A percentile compares a stretch with the other conserved stretches of the same genome.
phyloP scores from a whole-genome alignment of 2,888 invertebrate species.

The Sphinx pinastri region DNA sequence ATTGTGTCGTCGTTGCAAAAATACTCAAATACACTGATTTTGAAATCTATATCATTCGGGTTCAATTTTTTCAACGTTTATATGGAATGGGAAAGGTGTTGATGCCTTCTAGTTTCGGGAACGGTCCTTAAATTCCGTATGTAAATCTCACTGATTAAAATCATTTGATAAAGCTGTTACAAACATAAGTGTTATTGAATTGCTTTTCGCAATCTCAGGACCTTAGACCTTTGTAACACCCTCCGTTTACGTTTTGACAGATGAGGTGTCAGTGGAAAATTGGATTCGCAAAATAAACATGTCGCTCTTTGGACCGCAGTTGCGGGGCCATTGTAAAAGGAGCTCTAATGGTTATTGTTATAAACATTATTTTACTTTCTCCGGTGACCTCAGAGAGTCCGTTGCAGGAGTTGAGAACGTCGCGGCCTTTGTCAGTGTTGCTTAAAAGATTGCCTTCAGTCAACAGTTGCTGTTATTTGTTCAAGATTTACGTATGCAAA shows the following conservation, averaged over 20 bases:
- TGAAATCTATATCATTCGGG: too few species aligned
- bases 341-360: constrained; percentile 36
- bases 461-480: constrained; percentile 65
- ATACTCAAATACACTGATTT: too few species aligned
- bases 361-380: neutral
- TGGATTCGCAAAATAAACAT: constrained; percentile 82
- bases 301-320: constrained; percentile 56
- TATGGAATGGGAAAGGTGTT: neutral
- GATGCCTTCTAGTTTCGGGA: too few species aligned
- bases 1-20: neutral
- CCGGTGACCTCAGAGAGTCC: constrained; percentile 23
- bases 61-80: too few species aligned
- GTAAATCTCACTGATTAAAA: neutral
- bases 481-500: constrained; percentile 61
- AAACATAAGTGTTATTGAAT: constrained; percentile 22
- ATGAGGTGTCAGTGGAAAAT: constrained; percentile 81
- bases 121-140: neutral
- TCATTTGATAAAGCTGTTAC: constrained; percentile 19
- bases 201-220: constrained; percentile 25
- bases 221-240: constrained; percentile 62
- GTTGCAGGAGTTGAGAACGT: constrained; percentile 37
- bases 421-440: constrained; percentile 41
- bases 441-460: constrained; percentile 53
- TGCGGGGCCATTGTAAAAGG: constrained; percentile 32
- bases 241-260: constrained; percentile 71